Evolutionary conservation across 2,113 vertebrate genomes (phyloP).

Genomic region (Pogonocichla stellata): DNA sequence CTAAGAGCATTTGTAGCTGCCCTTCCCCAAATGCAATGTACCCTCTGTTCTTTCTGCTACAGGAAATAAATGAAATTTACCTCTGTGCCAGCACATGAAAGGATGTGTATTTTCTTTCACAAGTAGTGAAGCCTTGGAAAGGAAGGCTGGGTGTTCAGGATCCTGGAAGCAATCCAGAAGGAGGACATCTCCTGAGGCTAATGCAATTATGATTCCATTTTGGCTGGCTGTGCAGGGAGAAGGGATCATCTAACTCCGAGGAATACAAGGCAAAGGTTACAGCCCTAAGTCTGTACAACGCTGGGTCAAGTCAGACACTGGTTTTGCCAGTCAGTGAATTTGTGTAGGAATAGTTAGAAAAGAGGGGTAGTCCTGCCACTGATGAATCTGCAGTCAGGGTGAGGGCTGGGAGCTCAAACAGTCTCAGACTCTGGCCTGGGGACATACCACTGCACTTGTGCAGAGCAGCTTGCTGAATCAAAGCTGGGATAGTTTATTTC

Average conservation of each 20-base stretch:
- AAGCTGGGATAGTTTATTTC: slow-evolving; percentile 27
- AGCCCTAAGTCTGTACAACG: neutral
- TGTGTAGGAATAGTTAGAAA: neutral
- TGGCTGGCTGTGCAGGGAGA: neutral
- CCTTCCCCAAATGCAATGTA: neutral
- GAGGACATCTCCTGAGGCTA: neutral
- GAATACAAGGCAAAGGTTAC: neutral
- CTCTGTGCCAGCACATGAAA: neutral
- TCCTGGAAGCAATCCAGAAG: neutral
- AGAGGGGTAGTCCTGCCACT: neutral
- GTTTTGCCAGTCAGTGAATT: neutral
- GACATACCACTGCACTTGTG: neutral
- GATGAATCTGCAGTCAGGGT: neutral
- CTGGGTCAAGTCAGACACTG: neutral
- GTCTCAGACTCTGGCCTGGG: neutral
- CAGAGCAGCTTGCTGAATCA: neutral
- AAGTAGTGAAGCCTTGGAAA: neutral
- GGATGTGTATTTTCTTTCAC: neutral
- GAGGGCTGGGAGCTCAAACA: neutral
- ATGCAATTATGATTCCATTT: neutral
- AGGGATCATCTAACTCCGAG: neutral
- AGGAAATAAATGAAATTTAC: neutral
- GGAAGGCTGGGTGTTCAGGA: neutral
- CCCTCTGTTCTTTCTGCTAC: neutral
- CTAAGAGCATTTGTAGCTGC: rapidly evolving